phyloP scores from a whole-genome alignment of 2,888 invertebrate species.

The Ennomos quercinarius region DNA sequence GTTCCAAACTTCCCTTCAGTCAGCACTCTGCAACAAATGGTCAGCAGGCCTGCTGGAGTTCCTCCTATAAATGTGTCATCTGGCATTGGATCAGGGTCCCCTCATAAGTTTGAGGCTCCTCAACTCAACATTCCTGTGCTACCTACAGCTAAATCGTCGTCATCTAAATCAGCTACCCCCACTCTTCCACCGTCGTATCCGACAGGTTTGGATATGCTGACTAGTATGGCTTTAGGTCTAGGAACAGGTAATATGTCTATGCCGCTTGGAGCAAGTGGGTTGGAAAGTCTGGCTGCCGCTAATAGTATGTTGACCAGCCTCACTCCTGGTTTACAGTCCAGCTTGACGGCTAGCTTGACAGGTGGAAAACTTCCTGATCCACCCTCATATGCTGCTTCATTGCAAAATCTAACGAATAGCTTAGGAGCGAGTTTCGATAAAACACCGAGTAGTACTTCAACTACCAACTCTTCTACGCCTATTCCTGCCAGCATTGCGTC shows the following conservation, averaged over 20 bases:
- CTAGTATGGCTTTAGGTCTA: constrained; percentile 81
- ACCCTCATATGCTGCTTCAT: constrained; percentile 77
- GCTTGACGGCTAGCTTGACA: constrained; percentile 73
- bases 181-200: constrained; percentile 81
- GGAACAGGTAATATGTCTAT: constrained; percentile 75
- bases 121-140: constrained; percentile 86
- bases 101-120: constrained; percentile 85
- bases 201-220: constrained; percentile 80
- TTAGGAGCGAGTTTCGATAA: constrained; percentile 72
- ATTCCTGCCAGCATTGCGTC: constrained; percentile 84
- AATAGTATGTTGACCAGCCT: constrained; percentile 79
- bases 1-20: constrained; percentile 79
- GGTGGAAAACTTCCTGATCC: constrained; percentile 76
- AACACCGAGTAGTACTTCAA: constrained; percentile 78
- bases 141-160: constrained; percentile 85
- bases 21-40: constrained; percentile 82
- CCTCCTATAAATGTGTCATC: constrained; percentile 80
- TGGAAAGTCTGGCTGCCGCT: constrained; percentile 81
- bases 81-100: constrained; percentile 75
- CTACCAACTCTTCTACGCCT: constrained; percentile 80
- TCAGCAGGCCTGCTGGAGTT: constrained; percentile 79
- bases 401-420: constrained; percentile 74
- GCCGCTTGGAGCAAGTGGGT: constrained; percentile 70
- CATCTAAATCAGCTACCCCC: constrained; percentile 79
- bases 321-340: constrained; percentile 71